Base-by-base conservation (phyloP, 2,888 invertebrate species). In the Agrilus cyanescens region DNA sequence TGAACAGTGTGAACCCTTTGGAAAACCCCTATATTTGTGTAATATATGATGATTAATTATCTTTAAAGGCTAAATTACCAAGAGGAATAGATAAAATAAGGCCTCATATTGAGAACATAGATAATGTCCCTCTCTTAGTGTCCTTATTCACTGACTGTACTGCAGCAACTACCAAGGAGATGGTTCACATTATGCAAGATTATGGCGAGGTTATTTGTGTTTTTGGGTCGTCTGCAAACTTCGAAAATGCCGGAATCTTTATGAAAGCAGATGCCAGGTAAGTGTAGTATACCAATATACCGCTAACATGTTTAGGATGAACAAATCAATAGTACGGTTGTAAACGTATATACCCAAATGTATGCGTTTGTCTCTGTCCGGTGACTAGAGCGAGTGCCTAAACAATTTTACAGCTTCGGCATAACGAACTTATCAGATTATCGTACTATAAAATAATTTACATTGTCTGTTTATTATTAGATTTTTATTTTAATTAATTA, bases 141-240 rank as follows among this genome's bases (percentile, higher is more conserved):
- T 95, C 95, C 0, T 74, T 98, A 10, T 98, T 97, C 68, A 98
- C 97, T 1, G 97, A 98, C 70, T 97, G 96, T 69, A 90, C 87
- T 2, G 82, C 93, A n/a, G 74, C 80, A 50, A 90, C 89, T 12
- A 94, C 93, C 0, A 74, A 81, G 25, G 85, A 88, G 66, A 97
- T 97, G 97, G 69, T 89, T 48, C 78, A 80, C 55, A 96, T 97
- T 45, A 95, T 97, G 93, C 88, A 90, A 63, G 90, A 93, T 58
- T 90, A 95, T 63, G 91, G 90, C 1, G 95, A 97, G 70, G 88
- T 96, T 16, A 94, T 95, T 1, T 87, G 94, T 56, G 89, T 94
- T 16, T 72, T 97, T 58, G 96, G 96, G 6, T 95, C 94, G 4
- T 82, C 86, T 12, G 86, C 91, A 1, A 91, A 86, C 62, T 83